Percentiles rank a stretch among this genome's conserved stretches.
Evolutionary conservation across 2,888 invertebrate species (phyloP).

Genomic region (Peribatodes rhomboidaria): DNA sequence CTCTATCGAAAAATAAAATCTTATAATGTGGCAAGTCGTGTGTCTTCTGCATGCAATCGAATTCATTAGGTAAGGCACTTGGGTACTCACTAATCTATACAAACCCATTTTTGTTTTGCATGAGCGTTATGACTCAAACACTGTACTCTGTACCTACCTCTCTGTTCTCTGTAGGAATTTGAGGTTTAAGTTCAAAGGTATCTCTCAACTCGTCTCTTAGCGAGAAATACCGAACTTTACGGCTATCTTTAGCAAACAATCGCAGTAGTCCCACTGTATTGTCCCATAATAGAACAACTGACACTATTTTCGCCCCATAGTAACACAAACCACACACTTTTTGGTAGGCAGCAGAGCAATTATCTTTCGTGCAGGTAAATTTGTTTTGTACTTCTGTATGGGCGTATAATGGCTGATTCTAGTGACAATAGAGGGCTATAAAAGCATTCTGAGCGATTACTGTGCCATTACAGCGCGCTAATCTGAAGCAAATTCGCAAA

Average conservation of each 20-base stretch:
- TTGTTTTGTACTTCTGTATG: background rate
- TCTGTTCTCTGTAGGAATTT: too few species aligned
- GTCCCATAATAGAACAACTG: too few species aligned
- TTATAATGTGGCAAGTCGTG: background rate
- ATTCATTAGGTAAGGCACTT: background rate
- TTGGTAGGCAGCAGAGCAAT: background rate
- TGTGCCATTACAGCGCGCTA: conserved; percentile 5
- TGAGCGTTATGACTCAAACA: too few species aligned
- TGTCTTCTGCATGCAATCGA: background rate
- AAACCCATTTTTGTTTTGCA: too few species aligned
- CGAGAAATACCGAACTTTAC: background rate
- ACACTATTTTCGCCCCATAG: too few species aligned
- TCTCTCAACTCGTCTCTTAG: background rate
- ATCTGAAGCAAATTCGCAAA: conserved; percentile 11
- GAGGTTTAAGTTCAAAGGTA: too few species aligned
- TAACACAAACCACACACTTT: too few species aligned
- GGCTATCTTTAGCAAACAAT: background rate
- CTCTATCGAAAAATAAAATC: background rate
- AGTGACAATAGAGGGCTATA: conserved; percentile 18
- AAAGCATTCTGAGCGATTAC: conserved; percentile 9
- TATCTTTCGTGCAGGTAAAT: background rate
- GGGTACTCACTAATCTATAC: too few species aligned
- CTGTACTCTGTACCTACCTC: too few species aligned
- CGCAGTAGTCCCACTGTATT: too few species aligned
- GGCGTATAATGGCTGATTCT: background rate